These are phyloP conservation scores for Dione vanillae DNA, from an alignment of 2,888 invertebrate genomes.

Conservation along the genomic window DNA sequence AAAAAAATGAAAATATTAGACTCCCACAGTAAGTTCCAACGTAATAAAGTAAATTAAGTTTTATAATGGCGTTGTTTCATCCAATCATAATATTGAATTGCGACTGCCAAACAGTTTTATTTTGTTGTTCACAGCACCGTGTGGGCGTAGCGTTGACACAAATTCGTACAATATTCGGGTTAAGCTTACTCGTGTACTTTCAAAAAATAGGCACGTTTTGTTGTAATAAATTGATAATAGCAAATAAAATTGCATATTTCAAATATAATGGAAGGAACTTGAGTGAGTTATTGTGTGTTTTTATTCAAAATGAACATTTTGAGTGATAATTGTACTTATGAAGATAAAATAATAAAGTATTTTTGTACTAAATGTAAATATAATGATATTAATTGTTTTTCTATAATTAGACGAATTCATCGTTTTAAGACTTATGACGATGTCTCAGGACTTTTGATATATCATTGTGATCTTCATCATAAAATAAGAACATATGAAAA, in stretches of 20 bases:
- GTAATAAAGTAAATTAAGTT: neutral
- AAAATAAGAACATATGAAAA: no score
- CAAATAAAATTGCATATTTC: neutral
- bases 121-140: conserved; percentile 22
- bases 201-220: neutral
- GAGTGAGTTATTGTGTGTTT: no score
- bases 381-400: no score
- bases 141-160: conserved; percentile 29
- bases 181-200: neutral
- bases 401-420: no score
- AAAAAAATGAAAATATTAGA: neutral
- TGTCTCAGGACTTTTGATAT: no score
- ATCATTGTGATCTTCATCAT: no score
- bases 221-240: neutral
- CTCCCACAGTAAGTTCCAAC: neutral
- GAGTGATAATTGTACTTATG: no score
- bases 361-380: no score
- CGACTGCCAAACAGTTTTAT: conserved; percentile 22
- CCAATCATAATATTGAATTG: conserved; percentile 6
- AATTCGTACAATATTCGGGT: conserved; percentile 20
- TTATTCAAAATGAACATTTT: no score
- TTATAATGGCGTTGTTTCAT: conserved; percentile 8
- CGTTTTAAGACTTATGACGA: no score
- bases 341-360: no score
- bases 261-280: no score